Base-by-base conservation (phyloP, 2,888 invertebrate genomes). In the Gymnoscelis rufifasciata region DNA sequence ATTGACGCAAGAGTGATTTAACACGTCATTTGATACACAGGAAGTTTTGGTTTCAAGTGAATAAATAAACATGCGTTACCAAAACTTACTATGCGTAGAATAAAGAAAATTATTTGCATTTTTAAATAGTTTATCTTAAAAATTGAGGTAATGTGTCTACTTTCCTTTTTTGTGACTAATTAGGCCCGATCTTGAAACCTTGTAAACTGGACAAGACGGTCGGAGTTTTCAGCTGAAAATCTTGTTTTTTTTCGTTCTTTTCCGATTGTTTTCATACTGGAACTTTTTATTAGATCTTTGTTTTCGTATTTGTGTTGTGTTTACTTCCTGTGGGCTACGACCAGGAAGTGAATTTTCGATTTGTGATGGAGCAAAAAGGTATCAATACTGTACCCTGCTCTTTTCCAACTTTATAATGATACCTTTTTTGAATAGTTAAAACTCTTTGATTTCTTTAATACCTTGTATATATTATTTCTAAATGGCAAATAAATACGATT, bases 141-240 rank as follows among this genome's bases (percentile, higher is more conserved):
- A n/a, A 56, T 58, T 54, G 60, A 42, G 56, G 54, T 19, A 71
- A 70, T 72, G 74, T 75, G 76, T 74, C 74, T 73, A 71, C 63
- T 44, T 40, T 14, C 14, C 31, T 14, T 14, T 14, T 33, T 66
- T 68, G 66, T 74, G 60, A 70, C 71, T 75, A 71, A 75, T 42
- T 28, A 45, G 42, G 37, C 54, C 79, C 80, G 83, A 54, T 69
- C 84, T 87, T 88, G 84, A 84, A 82, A 64, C 83, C 82, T 75
- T 58, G 39, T 73, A 78, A 77, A 66, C 56, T 77, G 79, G 82
- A 78, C 83, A 84, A 87, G 86, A 74, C 82, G 83, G 82, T 74
- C 14, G 68, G 60, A 61, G 59, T 35, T 15, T 47, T 43, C 44
- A 72, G 74, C 78, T 52, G 62, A 69, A 62, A 70, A 75, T 69